Percentiles rank a stretch among this genome's conserved stretches.
phyloP scores from a whole-genome alignment of 53 echinoderm and acorn worm species.

The Hippasteria phrygiana region DNA sequence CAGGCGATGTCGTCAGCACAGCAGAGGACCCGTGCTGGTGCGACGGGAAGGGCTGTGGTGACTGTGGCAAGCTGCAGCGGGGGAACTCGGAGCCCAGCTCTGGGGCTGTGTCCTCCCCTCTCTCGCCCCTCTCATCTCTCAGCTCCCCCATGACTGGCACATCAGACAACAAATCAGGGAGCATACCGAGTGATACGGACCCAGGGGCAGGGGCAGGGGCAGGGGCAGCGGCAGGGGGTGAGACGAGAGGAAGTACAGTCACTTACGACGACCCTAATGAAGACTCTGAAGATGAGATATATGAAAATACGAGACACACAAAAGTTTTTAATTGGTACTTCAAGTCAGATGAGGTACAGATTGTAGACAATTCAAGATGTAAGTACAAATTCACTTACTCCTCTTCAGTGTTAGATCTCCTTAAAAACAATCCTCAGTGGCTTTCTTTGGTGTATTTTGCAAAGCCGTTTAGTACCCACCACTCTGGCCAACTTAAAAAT shows the following conservation, averaged over 20 bases:
- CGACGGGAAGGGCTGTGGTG: slow-evolving; percentile 27
- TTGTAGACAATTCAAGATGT: slow-evolving; percentile 82
- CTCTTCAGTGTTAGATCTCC: background rate
- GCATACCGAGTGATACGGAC: slow-evolving; percentile 50
- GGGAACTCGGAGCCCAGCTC: slow-evolving; percentile 49
- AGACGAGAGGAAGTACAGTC: slow-evolving; percentile 8
- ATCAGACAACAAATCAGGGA: slow-evolving; percentile 24
- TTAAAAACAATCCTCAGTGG: too few relatives aligned
- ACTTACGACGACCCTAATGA: slow-evolving; percentile 50
- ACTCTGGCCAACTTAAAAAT: too few relatives aligned
- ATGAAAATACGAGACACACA: slow-evolving; percentile 62
- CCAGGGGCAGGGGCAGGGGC: too few relatives aligned
- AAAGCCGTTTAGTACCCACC: too few relatives aligned
- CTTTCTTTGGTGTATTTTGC: too few relatives aligned
- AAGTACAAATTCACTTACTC: background rate
- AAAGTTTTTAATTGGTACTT: slow-evolving; percentile 81
- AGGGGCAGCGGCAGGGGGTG: slow-evolving; percentile 48
- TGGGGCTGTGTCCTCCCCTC: slow-evolving; percentile 32
- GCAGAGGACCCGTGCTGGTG: slow-evolving; percentile 15
- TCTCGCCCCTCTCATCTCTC: slow-evolving; percentile 52
- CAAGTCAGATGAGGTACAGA: slow-evolving; percentile 67
- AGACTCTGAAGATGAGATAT: slow-evolving; percentile 64
- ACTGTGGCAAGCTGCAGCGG: slow-evolving; percentile 42
- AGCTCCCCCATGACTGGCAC: slow-evolving; percentile 44
- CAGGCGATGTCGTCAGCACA: background rate